Base-by-base conservation (phyloP, 2,888 invertebrate species). In the Lithophane leautieri region DNA sequence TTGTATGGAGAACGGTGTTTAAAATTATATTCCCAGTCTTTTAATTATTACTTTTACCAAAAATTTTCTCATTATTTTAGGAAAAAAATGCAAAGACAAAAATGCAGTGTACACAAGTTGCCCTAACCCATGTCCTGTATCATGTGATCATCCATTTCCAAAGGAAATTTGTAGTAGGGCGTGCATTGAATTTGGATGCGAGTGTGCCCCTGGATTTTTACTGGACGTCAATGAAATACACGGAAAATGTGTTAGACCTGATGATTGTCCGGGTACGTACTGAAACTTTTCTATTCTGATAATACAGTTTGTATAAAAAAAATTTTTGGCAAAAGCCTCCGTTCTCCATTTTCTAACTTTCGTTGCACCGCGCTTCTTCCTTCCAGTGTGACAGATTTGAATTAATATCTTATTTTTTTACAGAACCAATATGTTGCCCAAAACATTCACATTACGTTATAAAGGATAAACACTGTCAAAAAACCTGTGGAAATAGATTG, bases 121-220 rank as follows among this genome's bases (percentile, higher is more conserved):
- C 61, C 89, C 86, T 0, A 83, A 82, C 54, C 81, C 86, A 0
- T 88, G 89, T 61, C 89, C 86, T 4, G 40, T 50, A 8, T 82
- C 88, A 11, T 89, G 89, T 67, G 70, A 34, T 0, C 25, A 86
- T n/a, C 89, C 90, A 11, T 67, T 83, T 7, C 84, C 87, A 4
- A 54, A 58, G 14, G 4, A 2, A 67, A 40, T 61, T 2, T 88
- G 89, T 76, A 11, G 1, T 9, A 78, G n/a, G 40, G 25, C 42
- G 44, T 86, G 84, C 62, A 0, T 44, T 16, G 25, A 47, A 67
- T 9, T 9, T 19, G 85, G 84, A 19, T 85, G 84, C 54, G 82
- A 84, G 50, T 84, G 84, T 67, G 62, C 47, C 12, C 12, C 73
- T 28, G 83, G 83, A 65, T 84, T 42, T 65, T 16, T 85, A 34